phyloP scores from a whole-genome alignment of 2,113 vertebrate genomes.

The Delphinapterus leucas region DNA sequence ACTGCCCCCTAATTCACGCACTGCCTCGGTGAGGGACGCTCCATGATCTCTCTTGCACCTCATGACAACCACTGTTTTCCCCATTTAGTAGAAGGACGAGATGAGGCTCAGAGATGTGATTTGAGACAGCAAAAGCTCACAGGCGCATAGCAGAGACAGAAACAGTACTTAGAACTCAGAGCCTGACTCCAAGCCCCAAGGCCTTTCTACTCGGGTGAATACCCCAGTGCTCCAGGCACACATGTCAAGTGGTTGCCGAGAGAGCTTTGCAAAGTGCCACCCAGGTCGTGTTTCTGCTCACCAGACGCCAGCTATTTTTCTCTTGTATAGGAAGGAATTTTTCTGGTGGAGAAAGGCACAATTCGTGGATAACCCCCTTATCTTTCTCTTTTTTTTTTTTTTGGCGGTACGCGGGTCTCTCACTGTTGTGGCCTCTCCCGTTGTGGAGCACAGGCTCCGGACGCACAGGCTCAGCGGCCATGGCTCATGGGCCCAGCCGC shows the following conservation, averaged over 20 bases:
- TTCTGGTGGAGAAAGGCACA: neutral
- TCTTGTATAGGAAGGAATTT: neutral
- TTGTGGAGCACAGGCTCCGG: no score
- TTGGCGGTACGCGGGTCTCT: no score
- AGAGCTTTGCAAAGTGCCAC: neutral
- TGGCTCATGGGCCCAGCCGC: no score
- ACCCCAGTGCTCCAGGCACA: neutral
- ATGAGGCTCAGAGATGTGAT: neutral
- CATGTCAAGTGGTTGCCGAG: neutral
- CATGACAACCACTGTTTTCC: neutral
- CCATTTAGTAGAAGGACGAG: neutral
- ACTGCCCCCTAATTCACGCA: fast-evolving
- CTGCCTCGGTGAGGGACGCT: neutral
- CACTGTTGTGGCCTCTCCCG: no score
- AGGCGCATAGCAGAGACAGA: neutral
- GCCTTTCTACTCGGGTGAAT: neutral
- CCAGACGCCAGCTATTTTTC: neutral
- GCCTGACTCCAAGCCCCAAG: neutral
- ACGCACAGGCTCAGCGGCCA: no score
- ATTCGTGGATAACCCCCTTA: neutral
- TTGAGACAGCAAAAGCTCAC: neutral
- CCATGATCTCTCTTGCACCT: neutral
- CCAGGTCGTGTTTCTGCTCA: neutral
- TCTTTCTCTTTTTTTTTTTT: neutral
- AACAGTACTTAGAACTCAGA: neutral